Conservation (phyloP, 2,888 invertebrate genomes). For the Eulithis prunata region DNA sequence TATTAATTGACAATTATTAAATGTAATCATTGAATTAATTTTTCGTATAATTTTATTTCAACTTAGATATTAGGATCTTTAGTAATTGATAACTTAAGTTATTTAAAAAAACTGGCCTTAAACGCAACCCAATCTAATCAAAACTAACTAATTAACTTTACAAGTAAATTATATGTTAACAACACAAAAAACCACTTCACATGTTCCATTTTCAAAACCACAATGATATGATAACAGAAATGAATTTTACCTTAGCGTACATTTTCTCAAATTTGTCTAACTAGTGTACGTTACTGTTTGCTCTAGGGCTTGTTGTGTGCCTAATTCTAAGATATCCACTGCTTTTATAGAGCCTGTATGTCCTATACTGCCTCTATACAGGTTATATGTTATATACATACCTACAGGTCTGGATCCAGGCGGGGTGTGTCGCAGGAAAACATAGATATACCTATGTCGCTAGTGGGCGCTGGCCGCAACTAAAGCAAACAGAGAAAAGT, state of each 20-base stretch:
- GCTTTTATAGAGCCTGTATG: conserved; percentile 75
- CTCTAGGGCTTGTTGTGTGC: conserved; percentile 77
- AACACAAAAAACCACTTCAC: conserved; percentile 3
- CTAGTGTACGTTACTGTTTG: conserved; percentile 66
- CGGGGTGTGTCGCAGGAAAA: conserved; percentile 67
- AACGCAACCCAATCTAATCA: conserved; percentile 2
- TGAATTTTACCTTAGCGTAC: conserved; percentile 73
- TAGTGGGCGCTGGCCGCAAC: conserved; percentile 69
- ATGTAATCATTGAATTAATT: too few species aligned
- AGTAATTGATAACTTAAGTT: too few species aligned
- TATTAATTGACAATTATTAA: too few species aligned
- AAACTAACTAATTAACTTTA: background rate
- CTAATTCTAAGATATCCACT: conserved; percentile 73
- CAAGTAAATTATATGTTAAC: background rate
- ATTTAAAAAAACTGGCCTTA: too few species aligned
- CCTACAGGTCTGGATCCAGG: conserved; percentile 55
- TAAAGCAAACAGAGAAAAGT: conserved; percentile 58
- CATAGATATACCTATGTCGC: conserved; percentile 56
- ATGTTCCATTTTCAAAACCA: conserved; percentile 8
- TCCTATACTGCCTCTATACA: conserved; percentile 14
- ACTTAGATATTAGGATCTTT: too few species aligned
- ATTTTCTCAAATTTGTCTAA: conserved; percentile 69
- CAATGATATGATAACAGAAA: conserved; percentile 5
- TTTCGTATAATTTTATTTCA: too few species aligned
- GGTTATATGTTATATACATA: conserved; percentile 67